Evolutionary conservation across 2,888 invertebrate species (phyloP).

Genomic region (Harpagoxenus sublaevis): DNA sequence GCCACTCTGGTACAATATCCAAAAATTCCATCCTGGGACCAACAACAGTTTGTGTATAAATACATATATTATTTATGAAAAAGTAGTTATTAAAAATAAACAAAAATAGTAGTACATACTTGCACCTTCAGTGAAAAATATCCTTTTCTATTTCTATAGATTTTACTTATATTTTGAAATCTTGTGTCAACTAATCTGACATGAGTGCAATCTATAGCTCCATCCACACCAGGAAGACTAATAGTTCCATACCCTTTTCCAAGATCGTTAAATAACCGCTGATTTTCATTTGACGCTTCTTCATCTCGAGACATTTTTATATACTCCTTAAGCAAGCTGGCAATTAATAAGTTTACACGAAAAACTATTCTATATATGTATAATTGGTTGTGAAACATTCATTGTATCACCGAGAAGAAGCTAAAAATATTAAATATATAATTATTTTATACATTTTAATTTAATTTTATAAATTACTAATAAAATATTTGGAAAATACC

Average conservation of each 20-base stretch:
- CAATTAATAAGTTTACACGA: not conserved
- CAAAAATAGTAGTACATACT: not conserved
- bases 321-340: not conserved
- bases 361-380: too few relatives aligned
- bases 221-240: not conserved
- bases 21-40: not conserved
- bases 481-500: too few relatives aligned
- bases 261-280: not conserved
- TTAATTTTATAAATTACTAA: not conserved
- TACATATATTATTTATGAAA: not conserved
- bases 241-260: not conserved
- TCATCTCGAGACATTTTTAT: not conserved
- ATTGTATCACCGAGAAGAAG: not conserved
- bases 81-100: not conserved
- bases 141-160: slow-evolving; percentile 17
- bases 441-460: slow-evolving; percentile 13
- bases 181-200: not conserved
- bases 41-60: not conserved
- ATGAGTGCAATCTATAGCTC: slow-evolving; percentile 15
- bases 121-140: slow-evolving; percentile 23
- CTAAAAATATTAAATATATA: not conserved
- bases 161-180: slow-evolving; percentile 11
- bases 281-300: slow-evolving; percentile 3
- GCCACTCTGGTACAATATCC: slow-evolving; percentile 3
- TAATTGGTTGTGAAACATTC: slow-evolving; percentile 17